phyloP scores from a whole-genome alignment of 2,797 vertebrate species.

The Hirundo rustica region DNA sequence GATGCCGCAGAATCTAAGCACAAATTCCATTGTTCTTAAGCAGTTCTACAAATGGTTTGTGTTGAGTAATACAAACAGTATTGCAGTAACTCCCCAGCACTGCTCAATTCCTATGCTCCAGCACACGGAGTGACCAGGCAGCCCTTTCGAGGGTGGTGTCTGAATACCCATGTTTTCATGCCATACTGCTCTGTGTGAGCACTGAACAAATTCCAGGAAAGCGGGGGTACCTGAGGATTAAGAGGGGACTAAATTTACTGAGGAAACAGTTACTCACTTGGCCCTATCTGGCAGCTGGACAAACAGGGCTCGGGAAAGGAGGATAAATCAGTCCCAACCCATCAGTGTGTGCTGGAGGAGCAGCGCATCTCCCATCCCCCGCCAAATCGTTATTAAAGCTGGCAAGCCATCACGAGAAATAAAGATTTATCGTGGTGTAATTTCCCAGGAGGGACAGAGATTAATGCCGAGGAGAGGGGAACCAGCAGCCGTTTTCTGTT shows the following conservation, averaged over 20 bases:
- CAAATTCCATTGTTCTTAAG: background rate
- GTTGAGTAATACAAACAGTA: background rate
- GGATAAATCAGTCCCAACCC: background rate
- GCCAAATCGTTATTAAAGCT: conserved; percentile 5
- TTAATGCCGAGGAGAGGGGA: conserved; percentile 21
- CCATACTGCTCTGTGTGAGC: background rate
- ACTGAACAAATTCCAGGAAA: background rate
- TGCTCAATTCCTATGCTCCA: background rate
- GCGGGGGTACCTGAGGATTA: background rate
- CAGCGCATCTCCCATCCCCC: background rate
- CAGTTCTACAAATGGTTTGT: background rate
- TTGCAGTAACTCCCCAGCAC: background rate
- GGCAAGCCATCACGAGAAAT: conserved; percentile 59
- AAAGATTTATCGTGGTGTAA: conserved; percentile 46
- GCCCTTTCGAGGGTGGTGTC: background rate
- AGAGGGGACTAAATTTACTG: background rate
- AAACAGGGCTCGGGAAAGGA: background rate
- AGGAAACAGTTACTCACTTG: background rate
- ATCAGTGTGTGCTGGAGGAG: background rate
- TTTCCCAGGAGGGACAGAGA: conserved; percentile 58
- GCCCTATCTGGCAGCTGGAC: background rate
- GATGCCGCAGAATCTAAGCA: background rate
- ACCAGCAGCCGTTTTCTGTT: conserved; percentile 19
- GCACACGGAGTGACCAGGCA: fast-evolving
- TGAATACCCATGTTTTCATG: background rate